Evolutionary conservation across 2,888 invertebrate genomes (phyloP).

Genomic region (Drosophila merina): DNA sequence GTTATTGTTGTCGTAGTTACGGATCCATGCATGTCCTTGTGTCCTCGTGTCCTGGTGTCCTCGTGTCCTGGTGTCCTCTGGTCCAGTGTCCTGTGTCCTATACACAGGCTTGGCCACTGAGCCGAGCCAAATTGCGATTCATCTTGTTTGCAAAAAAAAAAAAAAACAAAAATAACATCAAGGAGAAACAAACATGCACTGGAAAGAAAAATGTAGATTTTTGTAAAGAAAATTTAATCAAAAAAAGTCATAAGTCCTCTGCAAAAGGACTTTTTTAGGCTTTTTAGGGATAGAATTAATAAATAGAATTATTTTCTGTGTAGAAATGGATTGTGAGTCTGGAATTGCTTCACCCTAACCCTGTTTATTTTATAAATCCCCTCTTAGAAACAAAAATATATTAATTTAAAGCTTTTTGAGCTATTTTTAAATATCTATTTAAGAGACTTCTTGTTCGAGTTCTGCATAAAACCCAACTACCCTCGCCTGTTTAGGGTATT

Average conservation of each 20-base stretch:
- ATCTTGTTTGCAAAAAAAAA: conserved; percentile 41
- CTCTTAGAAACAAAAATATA: too few relatives aligned
- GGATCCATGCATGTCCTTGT: conserved; percentile 47
- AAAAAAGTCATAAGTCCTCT: too few relatives aligned
- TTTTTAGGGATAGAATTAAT: not conserved
- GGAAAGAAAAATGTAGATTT: not conserved
- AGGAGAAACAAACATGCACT: conserved; percentile 23
- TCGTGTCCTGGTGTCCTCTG: conserved; percentile 4
- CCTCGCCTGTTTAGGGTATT: conserved; percentile 4
- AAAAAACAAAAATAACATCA: conserved; percentile 1
- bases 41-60: conserved; percentile 9
- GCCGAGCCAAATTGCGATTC: conserved; percentile 55
- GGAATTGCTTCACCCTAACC: not conserved
- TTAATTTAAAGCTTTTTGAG: too few relatives aligned
- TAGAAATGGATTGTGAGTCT: not conserved
- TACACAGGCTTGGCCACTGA: conserved; percentile 28
- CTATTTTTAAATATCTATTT: too few relatives aligned
- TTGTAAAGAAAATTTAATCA: too few relatives aligned
- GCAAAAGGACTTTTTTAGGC: too few relatives aligned
- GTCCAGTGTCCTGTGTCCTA: conserved; percentile 6
- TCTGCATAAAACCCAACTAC: not conserved
- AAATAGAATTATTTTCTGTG: not conserved
- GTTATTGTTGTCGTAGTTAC: conserved; percentile 50
- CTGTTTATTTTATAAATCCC: not conserved
- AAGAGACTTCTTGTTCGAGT: not conserved